phyloP scores from a whole-genome alignment of 2,113 vertebrate genomes.

The Candoia aspera region DNA sequence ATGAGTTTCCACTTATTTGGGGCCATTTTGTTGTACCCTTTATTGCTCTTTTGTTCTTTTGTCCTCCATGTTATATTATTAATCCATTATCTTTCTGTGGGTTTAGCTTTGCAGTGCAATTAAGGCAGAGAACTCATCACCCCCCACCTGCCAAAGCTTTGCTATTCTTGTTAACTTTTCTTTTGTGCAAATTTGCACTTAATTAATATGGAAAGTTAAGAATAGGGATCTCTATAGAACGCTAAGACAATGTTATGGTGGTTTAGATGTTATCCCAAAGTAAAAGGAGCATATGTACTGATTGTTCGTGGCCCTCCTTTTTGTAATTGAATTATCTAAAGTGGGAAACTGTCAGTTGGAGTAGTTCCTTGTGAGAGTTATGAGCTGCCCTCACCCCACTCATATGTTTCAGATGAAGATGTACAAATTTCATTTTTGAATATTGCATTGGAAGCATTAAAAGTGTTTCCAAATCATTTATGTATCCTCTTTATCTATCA shows the following conservation, averaged over 20 bases:
- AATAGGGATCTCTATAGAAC: neutral
- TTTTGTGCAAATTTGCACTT: neutral
- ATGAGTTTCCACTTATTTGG: neutral
- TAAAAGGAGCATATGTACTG: neutral
- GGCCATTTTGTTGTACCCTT: neutral
- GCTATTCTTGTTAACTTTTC: neutral
- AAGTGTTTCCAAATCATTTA: neutral
- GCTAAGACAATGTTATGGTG: neutral
- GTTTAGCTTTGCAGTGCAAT: neutral
- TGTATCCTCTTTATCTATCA: neutral
- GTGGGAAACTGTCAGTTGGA: neutral
- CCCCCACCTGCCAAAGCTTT: neutral
- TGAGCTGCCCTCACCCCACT: neutral
- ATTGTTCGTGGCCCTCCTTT: neutral
- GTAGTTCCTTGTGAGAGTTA: neutral
- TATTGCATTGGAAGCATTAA: neutral
- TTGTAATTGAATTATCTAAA: neutral
- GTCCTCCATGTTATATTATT: constrained; percentile 1
- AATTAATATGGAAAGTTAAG: neutral
- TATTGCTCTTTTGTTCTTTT: constrained; percentile 4
- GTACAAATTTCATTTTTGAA: neutral
- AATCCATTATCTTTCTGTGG: constrained; percentile 13
- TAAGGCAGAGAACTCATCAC: neutral
- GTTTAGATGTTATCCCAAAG: constrained; percentile 5
- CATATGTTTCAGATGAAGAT: neutral